Conservation (phyloP, 2,797 vertebrate species). For the Saxicola maurus region DNA sequence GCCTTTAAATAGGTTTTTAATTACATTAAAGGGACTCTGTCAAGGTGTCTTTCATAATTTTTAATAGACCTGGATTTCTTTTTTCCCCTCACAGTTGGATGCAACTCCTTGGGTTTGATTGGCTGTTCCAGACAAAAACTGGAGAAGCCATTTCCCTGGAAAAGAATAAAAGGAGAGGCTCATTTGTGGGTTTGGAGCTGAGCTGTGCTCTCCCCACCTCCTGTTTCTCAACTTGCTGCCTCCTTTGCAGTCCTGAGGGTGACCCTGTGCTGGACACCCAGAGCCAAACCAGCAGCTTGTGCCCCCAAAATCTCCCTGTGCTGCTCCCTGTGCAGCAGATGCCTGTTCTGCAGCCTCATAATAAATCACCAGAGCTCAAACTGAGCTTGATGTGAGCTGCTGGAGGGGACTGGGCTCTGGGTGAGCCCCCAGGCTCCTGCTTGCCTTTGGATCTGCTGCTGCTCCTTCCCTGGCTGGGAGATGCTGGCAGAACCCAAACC, state of each 20-base stretch:
- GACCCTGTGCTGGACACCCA: neutral
- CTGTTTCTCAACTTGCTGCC: neutral
- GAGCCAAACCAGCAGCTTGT: neutral
- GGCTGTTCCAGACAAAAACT: constrained; percentile 2
- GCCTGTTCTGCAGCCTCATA: neutral
- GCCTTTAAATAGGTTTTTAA: constrained; percentile 59
- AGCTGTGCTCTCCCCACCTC: neutral
- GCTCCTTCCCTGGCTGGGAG: neutral
- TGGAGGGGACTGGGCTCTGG: rapidly evolving
- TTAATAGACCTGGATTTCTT: neutral
- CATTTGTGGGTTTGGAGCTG: neutral
- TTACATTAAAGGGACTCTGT: constrained; percentile 49
- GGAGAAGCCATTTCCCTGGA: neutral
- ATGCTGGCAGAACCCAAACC: neutral
- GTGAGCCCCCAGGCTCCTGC: neutral
- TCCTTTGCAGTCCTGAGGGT: neutral
- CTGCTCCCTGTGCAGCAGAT: neutral
- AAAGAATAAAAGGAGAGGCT: neutral
- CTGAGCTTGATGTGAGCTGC: neutral
- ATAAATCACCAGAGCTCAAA: neutral
- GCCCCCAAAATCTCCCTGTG: neutral
- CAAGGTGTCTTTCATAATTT: constrained; percentile 55
- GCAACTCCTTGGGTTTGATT: neutral
- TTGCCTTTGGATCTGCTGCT: rapidly evolving
- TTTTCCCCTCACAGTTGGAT: rapidly evolving